Conservation (phyloP, 2,797 vertebrate species). For the Masticophis lateralis region DNA sequence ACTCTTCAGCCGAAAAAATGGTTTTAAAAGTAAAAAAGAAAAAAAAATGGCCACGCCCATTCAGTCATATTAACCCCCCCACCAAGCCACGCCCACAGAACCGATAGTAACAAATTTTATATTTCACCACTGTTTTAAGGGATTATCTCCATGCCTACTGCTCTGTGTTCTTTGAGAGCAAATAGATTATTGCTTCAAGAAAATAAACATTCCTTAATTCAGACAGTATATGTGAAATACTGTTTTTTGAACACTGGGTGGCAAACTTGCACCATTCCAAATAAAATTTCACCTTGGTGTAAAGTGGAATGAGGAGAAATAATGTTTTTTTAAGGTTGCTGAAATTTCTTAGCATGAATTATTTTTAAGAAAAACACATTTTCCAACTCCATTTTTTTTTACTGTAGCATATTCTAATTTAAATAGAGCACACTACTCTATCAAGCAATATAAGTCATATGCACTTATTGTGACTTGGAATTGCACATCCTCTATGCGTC, state of each 20-base stretch:
- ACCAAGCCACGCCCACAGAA: too few relatives aligned
- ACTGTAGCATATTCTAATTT: background rate
- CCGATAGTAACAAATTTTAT: too few relatives aligned
- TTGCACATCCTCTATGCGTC: background rate
- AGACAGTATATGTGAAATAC: background rate
- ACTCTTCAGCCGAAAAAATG: too few relatives aligned
- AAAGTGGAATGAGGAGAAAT: fast-evolving
- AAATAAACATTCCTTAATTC: background rate
- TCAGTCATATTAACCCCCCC: too few relatives aligned
- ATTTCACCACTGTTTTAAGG: background rate
- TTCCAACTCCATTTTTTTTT: background rate
- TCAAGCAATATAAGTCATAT: background rate
- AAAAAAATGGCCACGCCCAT: too few relatives aligned
- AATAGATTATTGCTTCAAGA: background rate
- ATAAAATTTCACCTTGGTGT: background rate
- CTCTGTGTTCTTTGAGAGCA: background rate
- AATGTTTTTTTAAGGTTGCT: background rate
- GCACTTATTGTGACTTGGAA: background rate
- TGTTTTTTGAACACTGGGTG: conserved; percentile 15
- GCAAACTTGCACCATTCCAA: conserved; percentile 31
- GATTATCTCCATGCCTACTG: background rate
- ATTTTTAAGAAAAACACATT: background rate
- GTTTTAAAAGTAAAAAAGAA: too few relatives aligned
- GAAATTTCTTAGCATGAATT: background rate
- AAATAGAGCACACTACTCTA: background rate